Conservation (phyloP, 2,888 invertebrate species). For the Hirtodrosophila trivittata region DNA sequence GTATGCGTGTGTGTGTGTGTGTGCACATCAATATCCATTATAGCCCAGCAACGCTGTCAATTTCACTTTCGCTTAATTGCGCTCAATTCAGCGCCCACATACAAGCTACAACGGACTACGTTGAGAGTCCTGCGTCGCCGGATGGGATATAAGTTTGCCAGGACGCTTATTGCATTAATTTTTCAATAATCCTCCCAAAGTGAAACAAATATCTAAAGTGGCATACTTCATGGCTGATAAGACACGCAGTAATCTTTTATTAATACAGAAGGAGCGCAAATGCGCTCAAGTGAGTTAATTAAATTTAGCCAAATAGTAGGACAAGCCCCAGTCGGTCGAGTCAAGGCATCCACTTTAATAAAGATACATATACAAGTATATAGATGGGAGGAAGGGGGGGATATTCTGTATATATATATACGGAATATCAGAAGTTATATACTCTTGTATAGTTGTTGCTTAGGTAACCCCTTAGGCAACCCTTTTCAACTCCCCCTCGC, state of each 20-base stretch:
- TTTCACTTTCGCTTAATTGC: constrained; percentile 70
- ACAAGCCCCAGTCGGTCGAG: background rate
- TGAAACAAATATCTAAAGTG: constrained; percentile 72
- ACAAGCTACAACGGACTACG: too few relatives aligned
- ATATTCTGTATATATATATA: background rate
- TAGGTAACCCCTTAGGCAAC: constrained; percentile 49
- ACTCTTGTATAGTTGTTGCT: too few relatives aligned
- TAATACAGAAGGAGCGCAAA: constrained; percentile 56
- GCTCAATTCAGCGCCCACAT: constrained; percentile 35
- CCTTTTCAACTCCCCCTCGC: constrained; percentile 63
- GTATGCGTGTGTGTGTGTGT: constrained; percentile 8
- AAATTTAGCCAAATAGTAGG: constrained; percentile 61
- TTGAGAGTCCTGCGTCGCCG: too few relatives aligned
- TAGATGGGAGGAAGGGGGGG: too few relatives aligned
- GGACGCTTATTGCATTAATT: constrained; percentile 73
- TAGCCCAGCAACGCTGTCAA: constrained; percentile 60
- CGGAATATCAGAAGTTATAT: constrained; percentile 18
- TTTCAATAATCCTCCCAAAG: constrained; percentile 71
- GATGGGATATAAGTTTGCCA: constrained; percentile 7
- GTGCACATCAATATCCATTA: constrained; percentile 67
- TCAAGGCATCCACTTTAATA: constrained; percentile 15
- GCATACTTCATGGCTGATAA: constrained; percentile 65
- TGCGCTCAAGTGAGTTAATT: constrained; percentile 77
- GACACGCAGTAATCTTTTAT: constrained; percentile 74
- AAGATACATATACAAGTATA: constrained; percentile 1